Base-by-base conservation (phyloP, 2,113 vertebrate genomes). In the Serilophus lunatus region DNA sequence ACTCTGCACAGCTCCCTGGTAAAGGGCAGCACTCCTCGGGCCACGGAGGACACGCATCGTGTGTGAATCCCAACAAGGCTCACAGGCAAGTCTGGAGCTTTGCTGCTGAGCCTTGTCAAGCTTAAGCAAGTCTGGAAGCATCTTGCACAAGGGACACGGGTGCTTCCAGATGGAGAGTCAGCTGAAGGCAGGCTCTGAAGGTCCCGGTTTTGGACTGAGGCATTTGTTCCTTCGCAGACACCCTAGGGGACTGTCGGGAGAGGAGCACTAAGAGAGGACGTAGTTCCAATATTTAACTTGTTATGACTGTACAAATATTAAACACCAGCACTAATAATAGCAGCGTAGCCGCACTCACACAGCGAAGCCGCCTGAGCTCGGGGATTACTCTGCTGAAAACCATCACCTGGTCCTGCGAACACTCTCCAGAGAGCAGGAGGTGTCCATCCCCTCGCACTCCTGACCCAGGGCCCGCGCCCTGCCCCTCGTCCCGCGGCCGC, bases 311-410 rank as follows among this genome's bases (percentile, higher is more conserved):
- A 79, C 69, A 59, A 76, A 71, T 49, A 79, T 51, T 56, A 89
- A 94, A 94, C 84, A 86, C 56, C 83, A 93, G 53, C 77, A 63
- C 77, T 89, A 96, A 84, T 66, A 91, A 89, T n/a, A 93, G 83
- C 83, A 36, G 60, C 8, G 1, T 44, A 18, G 42, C 82, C 10
- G 18, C 85, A 14, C 75, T 59, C 50, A 26, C 54, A 25, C 26
- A 31, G 69, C 0, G n/a, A 42, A 53, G 26, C 25, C 9, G 53
- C 36, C 20, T 4, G 28, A 90, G 54, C 63, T 31, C 11, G 13
- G 33, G 20, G 38, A 24, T 28, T n/a, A 36, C 33, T 50, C 57
- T 40, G 77, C 11, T 15, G 45, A 0, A 13, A 63, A 38, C 75
- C 7, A 16, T 3, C 60, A 51, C 7, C 23, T 11, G 33, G 12